phyloP scores from a whole-genome alignment of 2,888 invertebrate genomes.

The Anaspis maculata region DNA sequence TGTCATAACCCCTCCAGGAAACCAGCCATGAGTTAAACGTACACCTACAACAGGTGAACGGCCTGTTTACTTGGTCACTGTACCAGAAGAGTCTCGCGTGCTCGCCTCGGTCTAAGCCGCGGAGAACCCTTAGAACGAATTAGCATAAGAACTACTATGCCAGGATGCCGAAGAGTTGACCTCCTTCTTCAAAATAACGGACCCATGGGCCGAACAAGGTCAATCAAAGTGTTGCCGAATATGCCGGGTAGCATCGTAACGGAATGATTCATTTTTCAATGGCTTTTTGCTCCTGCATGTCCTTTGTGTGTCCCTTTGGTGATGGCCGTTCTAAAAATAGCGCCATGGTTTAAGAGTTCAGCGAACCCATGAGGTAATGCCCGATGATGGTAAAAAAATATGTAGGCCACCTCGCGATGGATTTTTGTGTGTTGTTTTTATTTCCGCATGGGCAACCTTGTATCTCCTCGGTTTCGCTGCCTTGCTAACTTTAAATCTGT shows the following conservation, averaged over 20 bases:
- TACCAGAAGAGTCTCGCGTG: no score
- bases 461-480: no score
- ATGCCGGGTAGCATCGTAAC: no score
- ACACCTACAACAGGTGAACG: constrained; percentile 26
- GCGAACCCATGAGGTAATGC: no score
- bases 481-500: no score
- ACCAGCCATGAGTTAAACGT: constrained; percentile 7
- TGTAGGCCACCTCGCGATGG: constrained; percentile 7
- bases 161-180: no score
- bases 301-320: no score
- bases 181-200: constrained; percentile 22
- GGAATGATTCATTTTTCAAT: no score
- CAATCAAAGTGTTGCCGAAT: constrained; percentile 19
- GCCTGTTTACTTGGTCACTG: constrained; percentile 29
- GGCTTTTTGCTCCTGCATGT: no score
- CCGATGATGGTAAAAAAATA: no score
- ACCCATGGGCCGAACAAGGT: constrained; percentile 23
- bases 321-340: constrained; percentile 8
- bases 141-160: constrained; percentile 3
- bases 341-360: constrained; percentile 7
- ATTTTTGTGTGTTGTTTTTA: no score
- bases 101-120: constrained; percentile 2
- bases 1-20: constrained; percentile 10
- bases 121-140: constrained; percentile 5
- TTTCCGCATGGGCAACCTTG: constrained; percentile 26